Base-by-base conservation (phyloP, 2,113 vertebrate species). In the mouse (Mus musculus) region DNA sequence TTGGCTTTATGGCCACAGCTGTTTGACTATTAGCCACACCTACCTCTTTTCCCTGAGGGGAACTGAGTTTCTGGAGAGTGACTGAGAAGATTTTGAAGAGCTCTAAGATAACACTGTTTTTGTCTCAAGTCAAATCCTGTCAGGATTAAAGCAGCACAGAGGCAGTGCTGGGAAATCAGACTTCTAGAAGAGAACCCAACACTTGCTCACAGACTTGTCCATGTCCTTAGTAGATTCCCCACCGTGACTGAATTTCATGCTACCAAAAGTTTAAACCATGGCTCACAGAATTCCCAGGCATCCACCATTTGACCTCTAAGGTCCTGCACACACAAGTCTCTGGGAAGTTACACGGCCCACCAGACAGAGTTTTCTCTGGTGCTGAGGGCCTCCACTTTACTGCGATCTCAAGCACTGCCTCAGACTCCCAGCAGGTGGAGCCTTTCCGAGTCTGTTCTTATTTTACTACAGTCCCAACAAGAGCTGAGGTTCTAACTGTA, bases 51-150 rank as follows among this genome's bases (percentile, higher is more conserved):
- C 46, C 10, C 5, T 89, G 11, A 39, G 80, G 54, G 42, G 24
- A 90, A 72, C 33, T 69, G 36, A 96, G 54, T 89, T 95, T 92
- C 85, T 90, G 42, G 10, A 80, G 36, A 54, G 65, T 33, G 39
- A 22, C 24, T 90, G 19, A 14, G 42, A 81, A 63, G 22, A 14
- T 73, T 61, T 33, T 76, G 91, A 88, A 67, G 65, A 80, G 93
- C n/a, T 94, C 77, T 90, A 95, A 54, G 7, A 72, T 46, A 90
- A 87, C 5, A 24, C 39, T 80, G 28, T 82, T 78, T n/a, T n/a
- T 88, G 13, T 84, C 30, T 89, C 78, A 77, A 46, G 42, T n/a
- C 82, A 77, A 92, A 73, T 42, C 65, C 72, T 3, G 30, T 63
- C 90, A 24, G 90, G 52, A 30, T 39, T 63, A 88, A 49, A 89